A percentile compares a stretch with the other conserved stretches of the same genome.
These are phyloP conservation scores for Coptodon bakossiorum DNA, from an alignment of 2,113 vertebrate genomes.

Conservation along the genomic window DNA sequence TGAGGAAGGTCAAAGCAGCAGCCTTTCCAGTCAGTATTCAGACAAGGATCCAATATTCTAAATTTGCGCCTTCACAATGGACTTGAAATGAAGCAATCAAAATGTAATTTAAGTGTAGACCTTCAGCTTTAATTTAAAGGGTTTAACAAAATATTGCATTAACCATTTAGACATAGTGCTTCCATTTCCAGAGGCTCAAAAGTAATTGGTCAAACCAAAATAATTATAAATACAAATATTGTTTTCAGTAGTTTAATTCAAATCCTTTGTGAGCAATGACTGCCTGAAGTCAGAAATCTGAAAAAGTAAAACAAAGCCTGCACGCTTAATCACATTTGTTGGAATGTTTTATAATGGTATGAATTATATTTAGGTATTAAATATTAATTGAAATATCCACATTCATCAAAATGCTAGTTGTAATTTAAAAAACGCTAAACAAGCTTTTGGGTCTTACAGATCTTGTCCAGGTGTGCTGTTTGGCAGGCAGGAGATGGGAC, in stretches of 20 bases:
- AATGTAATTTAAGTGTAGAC: not conserved
- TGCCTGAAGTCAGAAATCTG: not conserved
- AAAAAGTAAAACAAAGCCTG: not conserved
- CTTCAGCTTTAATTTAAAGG: not conserved
- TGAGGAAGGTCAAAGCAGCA: conserved; percentile 3
- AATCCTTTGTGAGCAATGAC: not conserved
- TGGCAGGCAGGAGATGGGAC: not conserved
- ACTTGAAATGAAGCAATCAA: not conserved
- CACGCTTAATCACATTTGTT: not conserved
- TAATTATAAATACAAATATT: not conserved
- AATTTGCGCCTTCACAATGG: not conserved
- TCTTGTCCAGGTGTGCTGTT: not conserved
- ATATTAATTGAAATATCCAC: not conserved
- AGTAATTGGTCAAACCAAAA: not conserved
- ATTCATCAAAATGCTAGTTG: not conserved
- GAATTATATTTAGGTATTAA: not conserved
- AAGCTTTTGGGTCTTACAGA: not conserved
- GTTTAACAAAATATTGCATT: not conserved
- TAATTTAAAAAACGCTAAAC: not conserved
- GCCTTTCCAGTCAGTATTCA: not conserved
- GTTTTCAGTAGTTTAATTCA: not conserved
- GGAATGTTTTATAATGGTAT: not conserved
- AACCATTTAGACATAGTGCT: not conserved
- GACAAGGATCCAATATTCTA: not conserved
- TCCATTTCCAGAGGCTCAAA: not conserved